Percentiles rank a stretch among this genome's conserved stretches.
These are phyloP conservation scores for Diplodus puntazzo DNA, from an alignment of 2,797 vertebrate genomes.

Conservation along the genomic window DNA sequence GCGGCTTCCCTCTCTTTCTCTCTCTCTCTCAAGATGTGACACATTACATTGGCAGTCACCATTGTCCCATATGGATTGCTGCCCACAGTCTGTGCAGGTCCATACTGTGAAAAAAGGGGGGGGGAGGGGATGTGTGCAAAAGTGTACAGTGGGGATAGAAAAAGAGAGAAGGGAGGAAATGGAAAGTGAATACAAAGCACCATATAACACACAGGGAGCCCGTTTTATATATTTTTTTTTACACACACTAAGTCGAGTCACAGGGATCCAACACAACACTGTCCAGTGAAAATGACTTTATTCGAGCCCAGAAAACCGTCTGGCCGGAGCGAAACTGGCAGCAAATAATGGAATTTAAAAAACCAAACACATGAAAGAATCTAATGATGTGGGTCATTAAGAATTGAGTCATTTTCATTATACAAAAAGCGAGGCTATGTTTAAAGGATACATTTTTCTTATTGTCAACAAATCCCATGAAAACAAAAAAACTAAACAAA, in stretches of 20 bases:
- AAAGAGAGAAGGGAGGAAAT: slow-evolving; percentile 1
- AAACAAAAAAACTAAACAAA: not conserved
- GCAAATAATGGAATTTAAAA: slow-evolving; percentile 17
- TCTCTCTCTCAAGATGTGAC: slow-evolving; percentile 46
- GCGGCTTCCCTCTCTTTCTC: slow-evolving; percentile 24
- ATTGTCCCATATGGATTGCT: slow-evolving; percentile 68
- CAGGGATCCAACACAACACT: slow-evolving; percentile 29
- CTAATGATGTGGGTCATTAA: not conserved
- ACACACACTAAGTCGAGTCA: not conserved
- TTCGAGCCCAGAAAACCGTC: slow-evolving; percentile 16
- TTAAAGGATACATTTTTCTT: not conserved
- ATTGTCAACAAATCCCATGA: not conserved
- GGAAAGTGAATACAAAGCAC: slow-evolving; percentile 9
- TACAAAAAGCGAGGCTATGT: not conserved
- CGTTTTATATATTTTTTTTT: not conserved
- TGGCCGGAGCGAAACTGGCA: slow-evolving; percentile 5
- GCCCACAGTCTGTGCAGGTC: slow-evolving; percentile 75
- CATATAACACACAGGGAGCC: slow-evolving; percentile 5
- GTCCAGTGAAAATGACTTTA: slow-evolving; percentile 11
- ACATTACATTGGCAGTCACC: slow-evolving; percentile 69
- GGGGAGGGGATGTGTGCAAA: slow-evolving; percentile 31
- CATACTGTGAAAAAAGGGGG: slow-evolving; percentile 64
- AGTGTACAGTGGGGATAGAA: slow-evolving; percentile 25
- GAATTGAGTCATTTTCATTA: not conserved
- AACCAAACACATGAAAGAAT: not conserved